These are phyloP conservation scores for Morpho deidamia DNA, from an alignment of 2,888 invertebrate genomes.

Conservation along the genomic window DNA sequence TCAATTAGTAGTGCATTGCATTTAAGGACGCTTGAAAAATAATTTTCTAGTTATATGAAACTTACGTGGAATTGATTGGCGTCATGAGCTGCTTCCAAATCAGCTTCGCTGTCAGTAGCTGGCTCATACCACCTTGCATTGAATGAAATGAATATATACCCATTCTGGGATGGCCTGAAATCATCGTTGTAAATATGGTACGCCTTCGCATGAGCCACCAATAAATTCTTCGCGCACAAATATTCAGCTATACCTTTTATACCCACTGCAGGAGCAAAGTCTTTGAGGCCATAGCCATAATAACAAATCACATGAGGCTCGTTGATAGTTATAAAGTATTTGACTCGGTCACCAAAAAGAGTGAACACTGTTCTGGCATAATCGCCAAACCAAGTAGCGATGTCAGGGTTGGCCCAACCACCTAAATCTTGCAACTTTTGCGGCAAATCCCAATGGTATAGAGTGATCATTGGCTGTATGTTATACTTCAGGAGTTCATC, in stretches of 20 bases:
- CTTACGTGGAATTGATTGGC: slow-evolving; percentile 42
- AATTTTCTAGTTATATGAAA: background rate
- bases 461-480: slow-evolving; percentile 79
- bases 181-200: slow-evolving; percentile 52
- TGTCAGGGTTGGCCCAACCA: slow-evolving; percentile 81
- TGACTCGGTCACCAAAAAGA: slow-evolving; percentile 36
- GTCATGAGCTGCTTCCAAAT: slow-evolving; percentile 49
- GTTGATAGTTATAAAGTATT: slow-evolving; percentile 84
- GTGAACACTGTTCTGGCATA: no score
- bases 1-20: no score
- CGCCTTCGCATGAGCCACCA: slow-evolving; percentile 72
- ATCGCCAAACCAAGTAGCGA: slow-evolving; percentile 68
- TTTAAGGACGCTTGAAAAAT: background rate
- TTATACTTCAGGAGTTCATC: slow-evolving; percentile 77
- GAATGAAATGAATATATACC: slow-evolving; percentile 58
- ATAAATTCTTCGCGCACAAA: slow-evolving; percentile 59
- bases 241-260: slow-evolving; percentile 32
- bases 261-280: background rate
- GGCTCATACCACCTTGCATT: slow-evolving; percentile 75
- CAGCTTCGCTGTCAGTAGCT: slow-evolving; percentile 48
- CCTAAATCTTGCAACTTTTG: slow-evolving; percentile 55
- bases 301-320: slow-evolving; percentile 66
- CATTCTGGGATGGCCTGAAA: slow-evolving; percentile 50
- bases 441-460: slow-evolving; percentile 81
- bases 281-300: background rate